Conservation (phyloP, 2,888 invertebrate genomes). For the Synergus itoensis region DNA sequence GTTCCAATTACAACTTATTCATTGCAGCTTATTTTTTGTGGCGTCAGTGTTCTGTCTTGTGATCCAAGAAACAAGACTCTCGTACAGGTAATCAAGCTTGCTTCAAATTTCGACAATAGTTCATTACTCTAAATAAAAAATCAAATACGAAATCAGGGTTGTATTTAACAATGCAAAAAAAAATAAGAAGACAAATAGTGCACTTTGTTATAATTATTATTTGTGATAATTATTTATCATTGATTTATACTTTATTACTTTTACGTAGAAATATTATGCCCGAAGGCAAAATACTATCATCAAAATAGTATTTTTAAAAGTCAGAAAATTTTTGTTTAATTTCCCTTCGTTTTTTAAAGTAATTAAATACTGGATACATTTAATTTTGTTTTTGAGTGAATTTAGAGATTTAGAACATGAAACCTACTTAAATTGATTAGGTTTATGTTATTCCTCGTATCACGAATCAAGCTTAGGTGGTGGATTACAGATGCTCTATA, state of each 20-base stretch:
- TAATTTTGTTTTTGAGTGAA: not conserved
- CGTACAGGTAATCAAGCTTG: slow-evolving; percentile 75
- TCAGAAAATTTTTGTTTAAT: not conserved
- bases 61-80: slow-evolving; percentile 80
- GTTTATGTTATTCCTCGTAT: slow-evolving; percentile 4
- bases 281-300: not conserved
- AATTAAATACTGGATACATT: not conserved
- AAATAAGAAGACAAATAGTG: not conserved
- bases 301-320: not conserved
- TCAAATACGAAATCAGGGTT: not conserved
- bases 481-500: slow-evolving; percentile 83
- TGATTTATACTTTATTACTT: too few relatives aligned
- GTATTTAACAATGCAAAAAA: not conserved
- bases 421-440: not conserved
- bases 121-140: not conserved
- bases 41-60: slow-evolving; percentile 86
- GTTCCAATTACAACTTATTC: slow-evolving; percentile 80
- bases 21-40: slow-evolving; percentile 89
- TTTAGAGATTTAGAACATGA: not conserved
- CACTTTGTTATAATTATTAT: not conserved
- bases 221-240: not conserved
- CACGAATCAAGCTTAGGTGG: slow-evolving; percentile 1
- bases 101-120: not conserved
- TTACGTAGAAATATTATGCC: too few relatives aligned
- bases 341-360: not conserved